Base-by-base conservation (phyloP, 2,888 invertebrate species). In the Hyposoter dolosus region DNA sequence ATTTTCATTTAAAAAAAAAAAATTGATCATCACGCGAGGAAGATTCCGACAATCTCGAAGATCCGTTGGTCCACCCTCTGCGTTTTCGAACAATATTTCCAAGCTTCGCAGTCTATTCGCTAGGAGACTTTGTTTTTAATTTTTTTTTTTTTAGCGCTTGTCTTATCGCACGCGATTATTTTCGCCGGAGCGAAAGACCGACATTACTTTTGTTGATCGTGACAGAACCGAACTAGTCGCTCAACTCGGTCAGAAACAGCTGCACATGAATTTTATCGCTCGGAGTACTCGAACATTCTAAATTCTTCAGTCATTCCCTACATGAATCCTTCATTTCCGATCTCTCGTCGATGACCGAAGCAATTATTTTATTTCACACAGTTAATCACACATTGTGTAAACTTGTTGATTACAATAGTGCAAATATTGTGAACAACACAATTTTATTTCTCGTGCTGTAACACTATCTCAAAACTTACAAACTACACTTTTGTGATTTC, bases 41-140 rank as follows among this genome's bases (percentile, higher is more conserved):
- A 28, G 81, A 43, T 32, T 53, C 35, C 76, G 40, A 72, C 72
- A 40, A 56, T 60, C 66, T 77, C 60, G 84, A 84, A 81, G 84
- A 81, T 72, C 19, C 66, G 53, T 68, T 66, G 15, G 74, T 35
- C 9, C 10, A 40, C 40, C 6, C 47, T 60, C 60, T 17, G 43
- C 66, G 53, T 72, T 72, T 35, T 19, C 69, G 78, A 78, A 68
- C 68, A 78, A 75, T 56, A 32, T 56, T 75, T 82, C 43, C 75
- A 45, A 75, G 75, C 66, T 53, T 68, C 68, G 74, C 74, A 75
- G 65, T 45, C 40, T 17, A 66, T 32, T n/a, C 43, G 15, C 56
- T 68, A 69, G 56, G 45, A 40, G 28, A 68, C 43, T 19, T 28
- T 43, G 35, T 69, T 9, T 69, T 71, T 50, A 45, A 45, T 56